Base-by-base conservation (phyloP, 2,888 invertebrate genomes). In the Scrobipalpa atriplicella region DNA sequence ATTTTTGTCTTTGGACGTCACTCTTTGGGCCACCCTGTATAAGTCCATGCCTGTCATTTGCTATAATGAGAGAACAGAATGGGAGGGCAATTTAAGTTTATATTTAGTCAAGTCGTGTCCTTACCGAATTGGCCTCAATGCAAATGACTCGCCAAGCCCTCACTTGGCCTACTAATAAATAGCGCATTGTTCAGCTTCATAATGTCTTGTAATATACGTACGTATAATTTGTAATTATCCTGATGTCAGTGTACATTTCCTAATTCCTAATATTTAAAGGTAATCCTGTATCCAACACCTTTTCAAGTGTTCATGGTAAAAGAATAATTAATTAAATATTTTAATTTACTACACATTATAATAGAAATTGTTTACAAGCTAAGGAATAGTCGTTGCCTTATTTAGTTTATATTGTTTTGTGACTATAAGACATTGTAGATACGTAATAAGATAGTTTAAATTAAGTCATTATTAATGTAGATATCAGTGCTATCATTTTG, bases 311-410 rank as follows among this genome's bases (percentile, higher is more conserved):
- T 87, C 85, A 85, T 79, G 72, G 71, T 85, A 82, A 78, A 72
- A 79, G 56, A 79, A 78, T 75, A 77, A 77, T 80, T 79, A 68
- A 78, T 75, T 75, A 72, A 76, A 73, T 75, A 76, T 73, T 73
- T 78, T 80, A 75, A 73, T 82, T 84, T 80, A 81, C 72, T 71
- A 82, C 79, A 81, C 79, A 79, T 82, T 76, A 67, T 77, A 76
- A 76, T 79, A 81, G 73, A 77, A 82, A 84, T 86, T 85, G 83
- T 87, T 87, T 87, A 89, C 80, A 82, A 83, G 75, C 78, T 89
- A 90, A 86, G 86, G 80, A 86, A 90, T 92, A 92, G 92, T 90
- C 87, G 92, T 91, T 92, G 92, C 92, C 92, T 92, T 92, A 92
- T 91, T 92, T 91, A 91, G 90, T 92, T 92, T 78, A 87, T 85